Base-by-base conservation (phyloP, 1,140 invertebrate genomes). In the Ips typographus region DNA sequence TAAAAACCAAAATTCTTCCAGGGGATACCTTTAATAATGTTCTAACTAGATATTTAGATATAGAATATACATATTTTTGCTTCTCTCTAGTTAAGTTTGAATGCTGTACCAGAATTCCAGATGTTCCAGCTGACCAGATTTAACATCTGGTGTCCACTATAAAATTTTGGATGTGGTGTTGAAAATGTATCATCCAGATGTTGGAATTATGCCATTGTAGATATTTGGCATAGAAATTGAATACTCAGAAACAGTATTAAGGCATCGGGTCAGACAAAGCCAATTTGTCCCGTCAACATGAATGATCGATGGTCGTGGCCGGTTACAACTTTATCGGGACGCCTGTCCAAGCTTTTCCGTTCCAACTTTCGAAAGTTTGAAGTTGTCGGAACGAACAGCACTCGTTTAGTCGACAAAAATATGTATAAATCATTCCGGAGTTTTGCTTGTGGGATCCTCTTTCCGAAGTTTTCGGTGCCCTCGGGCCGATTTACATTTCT, bases 341-440 rank as follows among this genome's bases (percentile, higher is more conserved):
- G 44, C 52, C 57, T 68, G 65, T 68, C 65, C 65, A 43, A 42
- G 44, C 58, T 59, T 59, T 68, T 68, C 57, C 56, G 57, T 52
- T 60, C 58, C 39, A 53, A 51, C 47, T 51, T 51, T 40, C 40
- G 49, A 57, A 66, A 7, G 36, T 68, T 68, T 52, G 43, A 53
- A 60, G 55, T 57, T 60, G 8, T 22, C 22, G 38, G 64, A 36
- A 66, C 64, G 64, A 58, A 53, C 53, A 53, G 8, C 57, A 68
- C 58, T 68, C 56, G 65, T 60, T 68, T 68, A 60, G 51, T 47
- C 65, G 53, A 65, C 51, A 37, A 68, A 68, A 60, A 68, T 68
- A 68, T 68, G 65, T 68, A 68, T 68, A 60, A 68, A 68, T 68
- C 65, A 68, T 65, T 68, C 49, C 43, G 40, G 53, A 60, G 65